A percentile compares a stretch with the other conserved stretches of the same genome.
Conservation (phyloP, 2,797 vertebrate genomes). For the Jordanella pulchra region DNA sequence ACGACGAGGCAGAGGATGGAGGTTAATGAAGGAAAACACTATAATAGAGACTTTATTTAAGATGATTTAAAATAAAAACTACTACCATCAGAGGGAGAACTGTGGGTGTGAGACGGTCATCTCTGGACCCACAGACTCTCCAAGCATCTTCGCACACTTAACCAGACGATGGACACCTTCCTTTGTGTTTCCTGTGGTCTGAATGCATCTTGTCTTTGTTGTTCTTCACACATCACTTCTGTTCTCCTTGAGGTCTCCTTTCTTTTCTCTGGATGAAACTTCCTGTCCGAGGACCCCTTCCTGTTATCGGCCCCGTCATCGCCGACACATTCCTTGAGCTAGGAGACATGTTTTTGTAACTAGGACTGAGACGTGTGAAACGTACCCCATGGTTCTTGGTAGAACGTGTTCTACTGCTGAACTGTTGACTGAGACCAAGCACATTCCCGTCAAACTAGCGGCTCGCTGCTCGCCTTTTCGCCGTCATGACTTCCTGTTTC, state of each 20-base stretch:
- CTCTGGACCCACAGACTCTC: conserved; percentile 56
- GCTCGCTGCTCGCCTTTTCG: conserved; percentile 25
- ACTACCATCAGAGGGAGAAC: conserved; percentile 65
- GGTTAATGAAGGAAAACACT: conserved; percentile 75
- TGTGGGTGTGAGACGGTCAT: conserved; percentile 49
- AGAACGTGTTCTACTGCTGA: conserved; percentile 68
- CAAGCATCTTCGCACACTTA: conserved; percentile 67
- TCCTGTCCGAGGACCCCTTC: conserved; percentile 71
- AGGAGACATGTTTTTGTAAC: conserved; percentile 48
- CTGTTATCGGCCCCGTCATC: conserved; percentile 58
- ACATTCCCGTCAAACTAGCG: conserved; percentile 62
- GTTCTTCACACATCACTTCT: conserved; percentile 57
- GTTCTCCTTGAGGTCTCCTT: conserved; percentile 26
- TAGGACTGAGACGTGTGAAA: conserved; percentile 52
- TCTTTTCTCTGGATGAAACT: conserved; percentile 61
- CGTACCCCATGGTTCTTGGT: conserved; percentile 53
- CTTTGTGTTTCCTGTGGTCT: conserved; percentile 76
- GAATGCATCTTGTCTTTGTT: conserved; percentile 65
- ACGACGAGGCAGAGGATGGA: conserved; percentile 48
- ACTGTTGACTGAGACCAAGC: conserved; percentile 74
- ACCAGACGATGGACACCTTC: conserved; percentile 57
- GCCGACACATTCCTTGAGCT: conserved; percentile 79
- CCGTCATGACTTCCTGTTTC: conserved; percentile 42
- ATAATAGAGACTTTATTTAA: conserved; percentile 81
- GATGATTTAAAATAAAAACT: conserved; percentile 55